Conservation (phyloP, 2,888 invertebrate genomes). For the Macrosiphum euphorbiae region DNA sequence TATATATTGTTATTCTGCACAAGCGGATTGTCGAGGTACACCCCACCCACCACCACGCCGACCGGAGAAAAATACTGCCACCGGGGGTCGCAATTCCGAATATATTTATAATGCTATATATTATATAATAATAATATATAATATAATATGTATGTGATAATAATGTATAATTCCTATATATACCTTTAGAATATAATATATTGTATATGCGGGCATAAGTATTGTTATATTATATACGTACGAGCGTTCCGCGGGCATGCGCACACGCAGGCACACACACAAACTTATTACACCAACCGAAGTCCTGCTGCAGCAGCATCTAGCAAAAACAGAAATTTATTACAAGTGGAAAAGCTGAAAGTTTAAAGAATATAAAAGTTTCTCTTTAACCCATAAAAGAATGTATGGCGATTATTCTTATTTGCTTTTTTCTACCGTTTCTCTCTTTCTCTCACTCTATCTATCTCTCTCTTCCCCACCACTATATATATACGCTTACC, state of each 20-base stretch:
- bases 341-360: constrained; percentile 61
- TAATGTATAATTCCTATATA: constrained; percentile 7
- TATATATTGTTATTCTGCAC: not conserved
- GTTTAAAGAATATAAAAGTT: constrained; percentile 63
- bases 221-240: not conserved
- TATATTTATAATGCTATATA: constrained; percentile 47
- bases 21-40: constrained; percentile 15
- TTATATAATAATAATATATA: not conserved
- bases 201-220: not conserved
- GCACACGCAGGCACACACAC: not conserved
- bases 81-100: constrained; percentile 33
- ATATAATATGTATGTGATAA: not conserved
- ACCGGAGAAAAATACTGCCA: constrained; percentile 37
- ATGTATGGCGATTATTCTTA: constrained; percentile 62
- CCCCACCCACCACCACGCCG: not conserved
- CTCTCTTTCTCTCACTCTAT: not conserved
- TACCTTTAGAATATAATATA: not conserved
- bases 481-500: not conserved
- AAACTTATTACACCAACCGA: not conserved
- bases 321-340: constrained; percentile 42
- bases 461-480: not conserved
- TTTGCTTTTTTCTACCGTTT: constrained; percentile 25
- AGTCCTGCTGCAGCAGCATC: constrained; percentile 6
- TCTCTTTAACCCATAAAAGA: constrained; percentile 62
- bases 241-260: no score